A percentile compares a stretch with the other conserved stretches of the same genome.
phyloP scores from a whole-genome alignment of 30 jellyfish, hydroid and myxozoan genomes.

The Turritopsis rubra region DNA sequence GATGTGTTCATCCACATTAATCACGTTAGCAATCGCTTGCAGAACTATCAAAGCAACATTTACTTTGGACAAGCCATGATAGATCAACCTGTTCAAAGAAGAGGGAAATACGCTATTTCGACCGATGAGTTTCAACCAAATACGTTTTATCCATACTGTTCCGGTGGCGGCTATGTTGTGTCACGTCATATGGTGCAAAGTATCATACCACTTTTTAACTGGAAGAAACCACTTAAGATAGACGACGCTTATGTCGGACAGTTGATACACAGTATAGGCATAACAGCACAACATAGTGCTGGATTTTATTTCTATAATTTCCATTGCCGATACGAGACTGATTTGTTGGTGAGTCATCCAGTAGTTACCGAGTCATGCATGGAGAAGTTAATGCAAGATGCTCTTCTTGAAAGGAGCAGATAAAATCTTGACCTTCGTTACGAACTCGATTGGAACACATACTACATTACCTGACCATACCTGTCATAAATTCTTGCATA shows the following conservation, averaged over 20 bases:
- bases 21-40: neutral
- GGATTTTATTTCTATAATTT: slow-evolving; percentile 22
- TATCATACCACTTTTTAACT: slow-evolving; percentile 25
- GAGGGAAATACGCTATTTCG: slow-evolving; percentile 25
- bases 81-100: slow-evolving; percentile 28
- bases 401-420: neutral
- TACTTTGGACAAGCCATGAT: slow-evolving; percentile 23
- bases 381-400: neutral
- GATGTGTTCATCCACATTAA: slow-evolving; percentile 31
- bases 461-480: too few relatives aligned
- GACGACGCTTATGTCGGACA: slow-evolving; percentile 47
- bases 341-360: slow-evolving; percentile 21
- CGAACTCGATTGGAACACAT: too few relatives aligned
- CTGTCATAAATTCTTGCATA: too few relatives aligned
- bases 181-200: slow-evolving; percentile 12
- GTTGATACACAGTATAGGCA: slow-evolving; percentile 29
- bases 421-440: too few relatives aligned
- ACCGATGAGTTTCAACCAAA: slow-evolving; percentile 26
- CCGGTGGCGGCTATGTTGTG: slow-evolving; percentile 45
- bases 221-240: slow-evolving; percentile 9
- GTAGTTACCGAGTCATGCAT: neutral
- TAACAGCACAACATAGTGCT: slow-evolving; percentile 10
- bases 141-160: slow-evolving; percentile 38
- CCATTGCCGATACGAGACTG: slow-evolving; percentile 10
- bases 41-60: neutral